Conservation (phyloP, 92 coral and sea anemone genomes). For the Heliopora coerulea region DNA sequence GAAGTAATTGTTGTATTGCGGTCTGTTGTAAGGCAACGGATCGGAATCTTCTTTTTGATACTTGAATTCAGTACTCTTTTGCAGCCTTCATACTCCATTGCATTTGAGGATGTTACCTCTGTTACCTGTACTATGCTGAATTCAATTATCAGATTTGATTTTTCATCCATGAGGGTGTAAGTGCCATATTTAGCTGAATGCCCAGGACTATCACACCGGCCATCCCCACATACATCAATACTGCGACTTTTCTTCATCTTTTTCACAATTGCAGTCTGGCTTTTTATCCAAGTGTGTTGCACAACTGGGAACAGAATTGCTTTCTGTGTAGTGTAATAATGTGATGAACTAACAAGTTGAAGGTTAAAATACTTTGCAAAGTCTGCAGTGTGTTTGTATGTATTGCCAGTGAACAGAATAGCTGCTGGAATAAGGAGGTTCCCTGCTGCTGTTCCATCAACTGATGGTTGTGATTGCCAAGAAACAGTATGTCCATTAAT, state of each 20-base stretch:
- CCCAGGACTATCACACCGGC: conserved; percentile 2
- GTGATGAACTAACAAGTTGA: conserved; percentile 15
- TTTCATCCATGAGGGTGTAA: conserved; percentile 5
- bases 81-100: conserved; percentile 18
- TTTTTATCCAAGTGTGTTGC: background rate
- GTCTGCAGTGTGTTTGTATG: conserved; percentile 44
- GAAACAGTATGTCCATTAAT: conserved; percentile 44
- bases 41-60: conserved; percentile 30
- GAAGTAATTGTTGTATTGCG: conserved; percentile 34
- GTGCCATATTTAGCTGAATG: conserved; percentile 8
- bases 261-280: background rate
- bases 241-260: background rate
- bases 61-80: conserved; percentile 38
- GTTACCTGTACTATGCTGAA: background rate
- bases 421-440: conserved; percentile 54
- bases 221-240: background rate
- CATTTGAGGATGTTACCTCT: conserved; percentile 6
- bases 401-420: conserved; percentile 68
- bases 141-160: background rate
- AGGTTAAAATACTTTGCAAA: background rate
- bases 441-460: conserved; percentile 53
- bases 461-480: conserved; percentile 61
- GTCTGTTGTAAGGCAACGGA: conserved; percentile 38
- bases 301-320: background rate
- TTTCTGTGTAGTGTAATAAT: background rate